phyloP scores from a whole-genome alignment of 1,140 invertebrate species.

The Neoseiulus cucumeris region DNA sequence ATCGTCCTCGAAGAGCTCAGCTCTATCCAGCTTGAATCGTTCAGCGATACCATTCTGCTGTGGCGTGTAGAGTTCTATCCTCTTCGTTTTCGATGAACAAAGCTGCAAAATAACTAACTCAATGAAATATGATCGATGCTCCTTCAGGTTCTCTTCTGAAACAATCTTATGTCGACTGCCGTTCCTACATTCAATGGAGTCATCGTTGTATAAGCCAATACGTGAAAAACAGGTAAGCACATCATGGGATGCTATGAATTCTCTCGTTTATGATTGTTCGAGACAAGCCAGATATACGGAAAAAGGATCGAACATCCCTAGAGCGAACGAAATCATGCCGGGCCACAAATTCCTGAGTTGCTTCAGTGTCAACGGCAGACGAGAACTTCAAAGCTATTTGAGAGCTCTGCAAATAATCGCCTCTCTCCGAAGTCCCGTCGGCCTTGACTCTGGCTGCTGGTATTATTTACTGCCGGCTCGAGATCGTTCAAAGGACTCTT shows the following conservation, averaged over 20 bases:
- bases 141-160: conserved; percentile 20
- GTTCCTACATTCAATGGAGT: conserved; percentile 22
- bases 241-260: neutral
- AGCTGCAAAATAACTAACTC: neutral
- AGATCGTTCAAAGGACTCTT: too few species aligned
- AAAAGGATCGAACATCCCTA: too few species aligned
- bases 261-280: too few species aligned
- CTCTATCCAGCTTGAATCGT: too few species aligned
- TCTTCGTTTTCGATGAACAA: neutral
- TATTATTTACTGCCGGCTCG: too few species aligned
- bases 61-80: neutral
- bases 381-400: conserved; percentile 21
- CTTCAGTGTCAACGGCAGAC: conserved; percentile 20
- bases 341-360: conserved; percentile 14
- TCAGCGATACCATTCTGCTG: too few species aligned
- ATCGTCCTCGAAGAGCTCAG: too few species aligned
- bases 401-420: neutral
- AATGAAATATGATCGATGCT: neutral
- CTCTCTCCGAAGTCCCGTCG: neutral
- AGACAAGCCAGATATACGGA: too few species aligned
- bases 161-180: conserved; percentile 21
- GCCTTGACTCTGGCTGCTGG: too few species aligned
- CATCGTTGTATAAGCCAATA: conserved; percentile 18
- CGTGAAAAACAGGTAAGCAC: conserved; percentile 12
- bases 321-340: too few species aligned